A percentile compares a stretch with the other conserved stretches of the same genome.
These are phyloP conservation scores for Clarias laeviceps DNA, from an alignment of 2,797 vertebrate genomes.

Conservation along the genomic window DNA sequence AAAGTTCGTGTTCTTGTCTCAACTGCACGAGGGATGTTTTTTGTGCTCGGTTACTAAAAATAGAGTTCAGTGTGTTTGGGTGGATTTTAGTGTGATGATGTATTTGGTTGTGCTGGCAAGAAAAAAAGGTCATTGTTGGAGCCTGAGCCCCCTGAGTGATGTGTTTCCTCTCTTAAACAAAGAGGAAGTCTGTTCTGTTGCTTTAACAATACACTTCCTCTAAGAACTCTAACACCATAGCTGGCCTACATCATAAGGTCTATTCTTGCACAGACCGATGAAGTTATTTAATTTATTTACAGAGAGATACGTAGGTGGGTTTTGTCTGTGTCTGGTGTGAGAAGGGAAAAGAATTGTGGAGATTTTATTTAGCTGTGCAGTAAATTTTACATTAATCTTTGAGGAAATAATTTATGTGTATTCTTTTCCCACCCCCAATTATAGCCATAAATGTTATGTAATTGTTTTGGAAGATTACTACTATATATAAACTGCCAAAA, in stretches of 20 bases:
- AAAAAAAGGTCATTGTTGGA: constrained; percentile 37
- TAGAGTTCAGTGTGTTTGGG: not conserved
- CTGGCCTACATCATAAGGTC: not conserved
- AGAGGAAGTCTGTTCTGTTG: constrained; percentile 47
- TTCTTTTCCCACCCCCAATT: too few species aligned
- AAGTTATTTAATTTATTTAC: not conserved
- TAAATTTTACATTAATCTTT: too few species aligned
- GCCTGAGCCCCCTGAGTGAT: constrained; percentile 39
- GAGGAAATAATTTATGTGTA: too few species aligned
- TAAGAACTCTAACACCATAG: constrained; percentile 31
- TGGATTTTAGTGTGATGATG: not conserved
- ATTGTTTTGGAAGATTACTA: not conserved
- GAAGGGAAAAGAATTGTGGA: not conserved
- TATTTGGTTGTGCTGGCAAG: not conserved
- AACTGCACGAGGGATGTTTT: not conserved
- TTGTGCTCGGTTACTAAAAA: constrained; percentile 9
- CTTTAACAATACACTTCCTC: constrained; percentile 34
- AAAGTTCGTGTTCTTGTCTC: not conserved
- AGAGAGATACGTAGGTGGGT: not conserved
- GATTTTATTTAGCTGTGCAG: not conserved
- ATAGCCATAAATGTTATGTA: not conserved
- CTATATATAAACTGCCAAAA: not conserved
- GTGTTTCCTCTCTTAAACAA: constrained; percentile 43
- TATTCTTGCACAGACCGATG: not conserved
- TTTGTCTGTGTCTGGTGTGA: not conserved